Conservation (phyloP, 2,888 invertebrate species). For the Agrochola macilenta region DNA sequence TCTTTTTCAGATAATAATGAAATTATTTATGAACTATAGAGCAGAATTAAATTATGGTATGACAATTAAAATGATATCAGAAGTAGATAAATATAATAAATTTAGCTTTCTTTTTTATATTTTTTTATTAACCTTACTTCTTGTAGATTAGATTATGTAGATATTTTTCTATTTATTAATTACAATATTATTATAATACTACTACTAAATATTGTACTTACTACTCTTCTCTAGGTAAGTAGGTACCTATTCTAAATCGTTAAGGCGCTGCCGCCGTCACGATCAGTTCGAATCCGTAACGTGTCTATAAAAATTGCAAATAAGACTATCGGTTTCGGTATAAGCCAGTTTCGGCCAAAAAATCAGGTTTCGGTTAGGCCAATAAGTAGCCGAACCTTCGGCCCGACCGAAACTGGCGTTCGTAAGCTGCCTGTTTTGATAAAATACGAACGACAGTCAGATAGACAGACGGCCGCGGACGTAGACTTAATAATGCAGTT, state of each 20-base stretch:
- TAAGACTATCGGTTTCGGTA: not conserved
- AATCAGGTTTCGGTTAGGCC: not conserved
- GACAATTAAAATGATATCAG: not conserved
- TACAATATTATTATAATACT: not conserved
- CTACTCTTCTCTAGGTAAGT: no score
- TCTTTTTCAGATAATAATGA: conserved; percentile 3
- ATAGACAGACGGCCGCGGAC: no score
- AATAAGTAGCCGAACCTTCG: not conserved
- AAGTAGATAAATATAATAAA: not conserved
- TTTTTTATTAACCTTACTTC: not conserved
- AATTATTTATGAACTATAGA: not conserved
- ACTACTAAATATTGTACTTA: no score
- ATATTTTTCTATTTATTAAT: not conserved
- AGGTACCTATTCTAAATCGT: no score
- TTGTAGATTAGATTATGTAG: not conserved
- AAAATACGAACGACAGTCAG: not conserved
- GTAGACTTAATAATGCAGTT: no score
- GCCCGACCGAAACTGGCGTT: not conserved
- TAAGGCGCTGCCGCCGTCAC: not conserved
- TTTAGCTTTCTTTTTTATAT: not conserved
- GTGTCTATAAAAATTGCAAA: not conserved
- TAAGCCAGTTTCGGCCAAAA: not conserved
- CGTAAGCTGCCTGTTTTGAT: not conserved
- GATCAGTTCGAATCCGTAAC: not conserved
- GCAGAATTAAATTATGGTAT: not conserved